Percentiles rank a stretch among this genome's conserved stretches.
Evolutionary conservation across 2,113 vertebrate genomes (phyloP).

Genomic region (Odontesthes bonariensis): DNA sequence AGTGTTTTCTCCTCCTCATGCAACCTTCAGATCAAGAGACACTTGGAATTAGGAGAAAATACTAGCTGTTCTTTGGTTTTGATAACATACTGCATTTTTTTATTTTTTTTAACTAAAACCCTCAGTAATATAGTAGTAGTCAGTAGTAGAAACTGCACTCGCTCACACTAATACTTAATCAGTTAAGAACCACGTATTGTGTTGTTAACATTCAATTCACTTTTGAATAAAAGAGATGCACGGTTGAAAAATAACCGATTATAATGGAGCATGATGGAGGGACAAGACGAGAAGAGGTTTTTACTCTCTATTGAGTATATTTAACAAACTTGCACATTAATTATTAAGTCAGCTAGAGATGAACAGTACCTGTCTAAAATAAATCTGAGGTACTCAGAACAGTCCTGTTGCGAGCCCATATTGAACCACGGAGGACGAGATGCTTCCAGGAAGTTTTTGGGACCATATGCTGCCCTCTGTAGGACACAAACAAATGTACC

Average conservation of each 20-base stretch:
- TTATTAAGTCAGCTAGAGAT: background rate
- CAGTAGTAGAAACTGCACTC: too few species aligned
- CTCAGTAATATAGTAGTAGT: too few species aligned
- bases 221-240: too few species aligned
- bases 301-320: background rate
- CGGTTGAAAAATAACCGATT: too few species aligned
- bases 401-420: slow-evolving; percentile 95
- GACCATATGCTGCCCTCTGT: slow-evolving; percentile 95
- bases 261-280: too few species aligned
- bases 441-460: slow-evolving; percentile 92
- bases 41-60: slow-evolving; percentile 5
- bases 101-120: too few species aligned
- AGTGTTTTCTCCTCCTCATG: slow-evolving; percentile 96
- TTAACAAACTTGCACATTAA: background rate
- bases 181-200: too few species aligned
- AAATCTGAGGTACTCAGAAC: slow-evolving; percentile 96
- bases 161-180: too few species aligned
- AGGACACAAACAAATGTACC: slow-evolving; percentile 24
- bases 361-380: slow-evolving; percentile 91
- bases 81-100: background rate
- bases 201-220: too few species aligned
- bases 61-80: background rate
- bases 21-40: slow-evolving; percentile 81
- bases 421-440: slow-evolving; percentile 98
- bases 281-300: background rate